Conservation (phyloP, 1,140 invertebrate species). For the Bombus ignitus region DNA sequence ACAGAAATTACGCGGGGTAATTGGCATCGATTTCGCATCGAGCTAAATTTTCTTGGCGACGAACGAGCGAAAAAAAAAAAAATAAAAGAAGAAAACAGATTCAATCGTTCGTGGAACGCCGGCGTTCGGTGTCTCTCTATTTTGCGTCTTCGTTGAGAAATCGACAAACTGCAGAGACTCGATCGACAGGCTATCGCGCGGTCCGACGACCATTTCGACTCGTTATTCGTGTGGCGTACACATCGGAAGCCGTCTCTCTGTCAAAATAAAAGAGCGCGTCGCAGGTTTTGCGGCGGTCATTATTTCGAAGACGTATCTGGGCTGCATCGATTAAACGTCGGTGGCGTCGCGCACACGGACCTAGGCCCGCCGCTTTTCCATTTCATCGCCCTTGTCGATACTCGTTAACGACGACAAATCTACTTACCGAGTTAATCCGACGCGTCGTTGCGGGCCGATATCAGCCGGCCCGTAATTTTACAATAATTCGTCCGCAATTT, state of each 20-base stretch:
- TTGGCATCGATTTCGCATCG: constrained; percentile 19
- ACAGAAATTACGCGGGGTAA: constrained; percentile 13
- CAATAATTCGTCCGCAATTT: constrained; percentile 65
- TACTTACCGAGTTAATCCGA: constrained; percentile 27
- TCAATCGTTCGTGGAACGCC: neutral
- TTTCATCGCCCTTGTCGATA: constrained; percentile 36
- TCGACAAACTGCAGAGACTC: constrained; percentile 3
- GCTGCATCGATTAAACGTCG: constrained; percentile 14
- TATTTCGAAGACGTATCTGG: constrained; percentile 4
- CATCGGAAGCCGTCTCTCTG: neutral
- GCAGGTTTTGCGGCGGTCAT: neutral
- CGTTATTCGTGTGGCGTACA: constrained; percentile 4
- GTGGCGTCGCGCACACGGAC: neutral
- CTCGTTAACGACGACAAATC: constrained; percentile 39
- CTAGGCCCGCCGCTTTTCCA: neutral
- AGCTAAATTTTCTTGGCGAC: constrained; percentile 11
- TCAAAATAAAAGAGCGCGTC: neutral
- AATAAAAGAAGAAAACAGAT: neutral
- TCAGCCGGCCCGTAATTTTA: constrained; percentile 53
- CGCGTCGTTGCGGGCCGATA: constrained; percentile 10
- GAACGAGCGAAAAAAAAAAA: neutral
- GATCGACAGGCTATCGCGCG: neutral
- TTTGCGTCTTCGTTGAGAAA: neutral
- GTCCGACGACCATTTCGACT: neutral
- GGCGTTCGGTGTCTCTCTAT: neutral